Conservation (phyloP, 2,113 vertebrate genomes). For the Brachypteracias leptosomus region DNA sequence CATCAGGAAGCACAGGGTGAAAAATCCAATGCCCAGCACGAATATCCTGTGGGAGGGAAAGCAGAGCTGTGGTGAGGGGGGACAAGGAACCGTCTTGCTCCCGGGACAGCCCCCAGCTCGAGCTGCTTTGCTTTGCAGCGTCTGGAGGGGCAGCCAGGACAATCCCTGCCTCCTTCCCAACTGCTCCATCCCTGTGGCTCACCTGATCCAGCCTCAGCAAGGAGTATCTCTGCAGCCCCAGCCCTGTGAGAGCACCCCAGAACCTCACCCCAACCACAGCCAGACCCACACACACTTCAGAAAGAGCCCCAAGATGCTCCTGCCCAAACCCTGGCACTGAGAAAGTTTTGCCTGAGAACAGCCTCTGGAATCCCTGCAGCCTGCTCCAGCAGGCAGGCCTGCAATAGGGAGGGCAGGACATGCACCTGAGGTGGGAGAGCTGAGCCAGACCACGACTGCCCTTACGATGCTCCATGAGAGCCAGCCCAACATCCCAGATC, state of each 20-base stretch:
- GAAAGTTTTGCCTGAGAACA: background rate
- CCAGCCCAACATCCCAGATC: background rate
- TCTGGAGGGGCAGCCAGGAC: background rate
- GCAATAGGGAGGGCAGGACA: accelerated
- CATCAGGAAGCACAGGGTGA: slow-evolving; percentile 98
- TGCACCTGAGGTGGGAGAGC: background rate
- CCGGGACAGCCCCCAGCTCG: background rate
- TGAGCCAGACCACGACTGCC: background rate
- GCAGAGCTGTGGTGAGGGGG: background rate
- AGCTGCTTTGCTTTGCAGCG: no score
- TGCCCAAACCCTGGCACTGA: background rate
- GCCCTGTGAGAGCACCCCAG: accelerated
- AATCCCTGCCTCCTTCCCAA: background rate
- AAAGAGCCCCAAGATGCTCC: background rate
- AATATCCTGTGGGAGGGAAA: slow-evolving; percentile 82
- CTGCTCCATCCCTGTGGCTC: background rate
- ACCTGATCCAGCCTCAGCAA: background rate
- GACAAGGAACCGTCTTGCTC: background rate
- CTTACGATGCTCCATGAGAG: accelerated
- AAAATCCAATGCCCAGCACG: slow-evolving; percentile 93
- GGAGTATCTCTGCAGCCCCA: background rate
- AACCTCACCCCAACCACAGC: accelerated
- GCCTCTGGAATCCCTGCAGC: background rate
- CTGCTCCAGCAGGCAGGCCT: accelerated
- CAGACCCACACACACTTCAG: accelerated